A percentile compares a stretch with the other conserved stretches of the same genome.
These are phyloP conservation scores for Eristalinus sepulchralis DNA, from an alignment of 2,888 invertebrate genomes.

Conservation along the genomic window DNA sequence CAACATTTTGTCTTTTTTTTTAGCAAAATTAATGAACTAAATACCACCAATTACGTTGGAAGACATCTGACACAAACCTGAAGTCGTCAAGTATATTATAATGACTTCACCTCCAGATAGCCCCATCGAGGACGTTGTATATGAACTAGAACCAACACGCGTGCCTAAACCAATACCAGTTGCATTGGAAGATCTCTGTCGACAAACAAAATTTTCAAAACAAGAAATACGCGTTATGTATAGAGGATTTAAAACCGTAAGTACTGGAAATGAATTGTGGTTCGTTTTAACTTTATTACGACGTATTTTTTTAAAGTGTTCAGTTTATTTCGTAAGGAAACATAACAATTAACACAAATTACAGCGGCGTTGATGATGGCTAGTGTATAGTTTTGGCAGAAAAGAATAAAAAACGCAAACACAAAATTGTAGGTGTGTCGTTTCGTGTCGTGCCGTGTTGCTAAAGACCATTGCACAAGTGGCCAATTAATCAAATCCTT, in stretches of 20 bases:
- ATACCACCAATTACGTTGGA: background rate
- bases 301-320: background rate
- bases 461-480: background rate
- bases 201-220: slow-evolving; percentile 96
- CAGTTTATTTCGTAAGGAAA: no score
- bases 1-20: background rate
- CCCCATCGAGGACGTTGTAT: slow-evolving; percentile 92
- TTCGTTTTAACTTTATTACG: background rate
- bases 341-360: no score
- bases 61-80: background rate
- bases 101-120: slow-evolving; percentile 95
- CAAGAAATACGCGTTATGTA: slow-evolving; percentile 99
- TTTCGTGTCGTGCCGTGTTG: background rate
- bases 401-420: background rate
- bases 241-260: slow-evolving; percentile 92
- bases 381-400: background rate
- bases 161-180: slow-evolving; percentile 91
- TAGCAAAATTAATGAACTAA: background rate
- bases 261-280: slow-evolving; percentile 52
- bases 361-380: no score
- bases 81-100: slow-evolving; percentile 12
- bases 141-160: slow-evolving; percentile 90
- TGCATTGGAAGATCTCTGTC: slow-evolving; percentile 93
- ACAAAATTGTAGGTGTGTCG: background rate
- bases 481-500: background rate